A percentile compares a stretch with the other conserved stretches of the same genome.
These are phyloP conservation scores for Pithys albifrons DNA, from an alignment of 2,113 vertebrate species.

Conservation along the genomic window DNA sequence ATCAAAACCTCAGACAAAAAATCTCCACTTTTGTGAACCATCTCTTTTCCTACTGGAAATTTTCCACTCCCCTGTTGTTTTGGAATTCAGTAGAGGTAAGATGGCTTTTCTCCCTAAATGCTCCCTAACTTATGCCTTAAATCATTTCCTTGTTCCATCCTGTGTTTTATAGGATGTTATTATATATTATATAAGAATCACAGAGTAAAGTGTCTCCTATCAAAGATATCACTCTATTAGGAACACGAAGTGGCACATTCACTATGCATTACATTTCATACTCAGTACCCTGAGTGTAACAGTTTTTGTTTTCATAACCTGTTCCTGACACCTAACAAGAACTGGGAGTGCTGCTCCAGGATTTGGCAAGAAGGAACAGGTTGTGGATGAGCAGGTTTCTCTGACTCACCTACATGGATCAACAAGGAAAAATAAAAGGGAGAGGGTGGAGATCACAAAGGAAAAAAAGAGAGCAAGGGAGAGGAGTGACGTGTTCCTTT, in stretches of 20 bases:
- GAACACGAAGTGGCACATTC: background rate
- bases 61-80: background rate
- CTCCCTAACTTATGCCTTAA: background rate
- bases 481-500: conserved; percentile 48
- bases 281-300: background rate
- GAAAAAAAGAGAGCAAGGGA: background rate
- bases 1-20: background rate
- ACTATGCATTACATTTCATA: background rate
- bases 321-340: conserved; percentile 52
- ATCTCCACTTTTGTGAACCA: background rate
- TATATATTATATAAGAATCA: background rate
- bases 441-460: conserved; percentile 51
- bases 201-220: background rate
- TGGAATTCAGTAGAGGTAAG: background rate
- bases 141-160: background rate
- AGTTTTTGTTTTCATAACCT: conserved; percentile 65
- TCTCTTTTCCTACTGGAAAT: background rate
- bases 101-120: background rate
- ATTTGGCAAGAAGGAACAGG: conserved; percentile 72
- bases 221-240: background rate
- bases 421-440: conserved; percentile 69
- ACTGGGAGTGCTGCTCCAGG: conserved; percentile 60
- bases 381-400: conserved; percentile 69
- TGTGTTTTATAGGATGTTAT: background rate
- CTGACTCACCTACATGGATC: conserved; percentile 67